phyloP scores from a whole-genome alignment of 2,797 vertebrate genomes.

The Diceros bicornis region DNA sequence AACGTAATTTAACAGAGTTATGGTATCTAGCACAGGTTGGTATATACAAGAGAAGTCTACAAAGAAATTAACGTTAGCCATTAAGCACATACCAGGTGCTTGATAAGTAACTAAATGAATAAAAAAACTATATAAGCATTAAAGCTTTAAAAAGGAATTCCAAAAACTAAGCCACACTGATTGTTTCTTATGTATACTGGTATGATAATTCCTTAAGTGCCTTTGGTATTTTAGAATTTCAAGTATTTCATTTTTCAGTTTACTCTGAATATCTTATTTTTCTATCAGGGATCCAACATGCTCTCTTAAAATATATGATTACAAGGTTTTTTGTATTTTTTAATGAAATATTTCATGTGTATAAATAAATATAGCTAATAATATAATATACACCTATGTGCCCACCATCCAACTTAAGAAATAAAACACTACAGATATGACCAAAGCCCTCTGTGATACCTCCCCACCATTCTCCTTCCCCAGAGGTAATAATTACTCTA shows the following conservation, averaged over 20 bases:
- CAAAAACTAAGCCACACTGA: conserved; percentile 25
- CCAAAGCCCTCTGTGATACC: neutral
- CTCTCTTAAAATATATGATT: conserved; percentile 57
- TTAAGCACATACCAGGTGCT: conserved; percentile 21
- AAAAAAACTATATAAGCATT: conserved; percentile 41
- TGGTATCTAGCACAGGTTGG: neutral
- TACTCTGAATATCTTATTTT: conserved; percentile 58
- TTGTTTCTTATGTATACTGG: conserved; percentile 37
- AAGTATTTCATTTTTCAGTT: conserved; percentile 47
- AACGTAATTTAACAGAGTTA: conserved; percentile 58
- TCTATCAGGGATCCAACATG: neutral
- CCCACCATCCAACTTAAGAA: conserved; percentile 7
- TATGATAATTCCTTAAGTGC: conserved; percentile 51
- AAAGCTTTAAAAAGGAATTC: conserved; percentile 58
- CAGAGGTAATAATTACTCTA: neutral
- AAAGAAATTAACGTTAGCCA: conserved; percentile 60
- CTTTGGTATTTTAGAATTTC: conserved; percentile 60
- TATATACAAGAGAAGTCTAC: conserved; percentile 36
- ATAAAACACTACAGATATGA: neutral
- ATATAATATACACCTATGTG: neutral
- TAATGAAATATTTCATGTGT: conserved; percentile 30
- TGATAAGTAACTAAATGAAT: conserved; percentile 51
- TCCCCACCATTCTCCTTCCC: neutral
- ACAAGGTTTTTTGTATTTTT: neutral
- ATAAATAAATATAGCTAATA: conserved; percentile 41